phyloP scores from a whole-genome alignment of 2,888 invertebrate genomes.

The Oscheius sp. region DNA sequence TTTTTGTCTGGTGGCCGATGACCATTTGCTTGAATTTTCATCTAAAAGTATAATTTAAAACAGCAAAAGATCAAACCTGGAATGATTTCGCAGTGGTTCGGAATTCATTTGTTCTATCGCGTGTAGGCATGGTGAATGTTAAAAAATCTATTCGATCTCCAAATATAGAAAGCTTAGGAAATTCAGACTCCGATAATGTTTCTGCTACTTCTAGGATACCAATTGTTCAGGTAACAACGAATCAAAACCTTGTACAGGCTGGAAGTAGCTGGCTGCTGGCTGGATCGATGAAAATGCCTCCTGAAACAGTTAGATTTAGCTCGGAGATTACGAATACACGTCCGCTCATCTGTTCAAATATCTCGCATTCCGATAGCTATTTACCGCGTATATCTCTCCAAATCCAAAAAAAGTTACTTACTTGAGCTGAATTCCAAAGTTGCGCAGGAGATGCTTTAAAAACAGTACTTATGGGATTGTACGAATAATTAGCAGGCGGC shows the following conservation, averaged over 20 bases:
- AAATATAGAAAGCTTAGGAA: slow-evolving; percentile 41
- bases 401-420: slow-evolving; percentile 31
- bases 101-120: slow-evolving; percentile 69
- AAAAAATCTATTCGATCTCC: slow-evolving; percentile 45
- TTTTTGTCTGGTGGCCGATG: slow-evolving; percentile 42
- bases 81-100: slow-evolving; percentile 65
- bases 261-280: slow-evolving; percentile 12
- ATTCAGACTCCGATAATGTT: slow-evolving; percentile 8
- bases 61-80: slow-evolving; percentile 48
- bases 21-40: slow-evolving; percentile 56
- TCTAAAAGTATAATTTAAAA: slow-evolving; percentile 45
- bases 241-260: slow-evolving; percentile 7
- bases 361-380: not conserved
- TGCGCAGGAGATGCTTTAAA: slow-evolving; percentile 62
- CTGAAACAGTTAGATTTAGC: slow-evolving; percentile 40
- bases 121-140: slow-evolving; percentile 64
- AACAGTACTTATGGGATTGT: slow-evolving; percentile 57
- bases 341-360: slow-evolving; percentile 17
- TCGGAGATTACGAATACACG: slow-evolving; percentile 13
- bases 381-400: not conserved
- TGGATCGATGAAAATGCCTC: slow-evolving; percentile 47
- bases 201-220: not conserved
- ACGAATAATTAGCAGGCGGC: slow-evolving; percentile 17
- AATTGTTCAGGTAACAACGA: not conserved
- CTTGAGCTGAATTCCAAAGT: slow-evolving; percentile 68